A percentile compares a stretch with the other conserved stretches of the same genome.
Evolutionary conservation across 2,113 vertebrate genomes (phyloP).

Genomic region (Bombycilla garrulus): DNA sequence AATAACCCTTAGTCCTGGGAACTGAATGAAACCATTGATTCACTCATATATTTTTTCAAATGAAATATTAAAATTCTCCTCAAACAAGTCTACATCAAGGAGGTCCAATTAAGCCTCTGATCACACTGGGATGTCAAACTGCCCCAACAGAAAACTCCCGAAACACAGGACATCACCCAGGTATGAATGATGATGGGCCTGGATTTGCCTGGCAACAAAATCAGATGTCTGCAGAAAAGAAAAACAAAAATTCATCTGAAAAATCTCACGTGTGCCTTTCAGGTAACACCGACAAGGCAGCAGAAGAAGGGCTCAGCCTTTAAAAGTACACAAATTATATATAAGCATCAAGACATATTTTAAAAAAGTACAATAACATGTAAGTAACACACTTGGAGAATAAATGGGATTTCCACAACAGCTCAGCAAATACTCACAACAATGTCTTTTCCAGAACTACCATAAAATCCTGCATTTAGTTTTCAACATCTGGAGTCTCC

Average conservation of each 20-base stretch:
- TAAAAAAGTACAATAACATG: neutral
- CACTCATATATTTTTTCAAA: neutral
- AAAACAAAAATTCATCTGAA: neutral
- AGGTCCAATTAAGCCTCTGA: neutral
- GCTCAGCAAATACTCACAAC: neutral
- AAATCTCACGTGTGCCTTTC: neutral
- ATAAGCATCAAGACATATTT: neutral
- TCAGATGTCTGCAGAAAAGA: neutral
- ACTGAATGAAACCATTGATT: neutral
- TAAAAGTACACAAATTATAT: neutral
- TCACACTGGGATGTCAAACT: neutral
- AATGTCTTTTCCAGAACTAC: neutral
- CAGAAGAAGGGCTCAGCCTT: neutral
- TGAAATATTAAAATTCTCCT: neutral
- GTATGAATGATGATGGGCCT: neutral
- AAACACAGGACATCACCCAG: neutral
- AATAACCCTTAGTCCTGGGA: neutral
- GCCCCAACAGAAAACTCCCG: neutral
- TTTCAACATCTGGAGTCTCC: neutral
- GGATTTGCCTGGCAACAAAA: neutral
- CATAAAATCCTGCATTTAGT: neutral
- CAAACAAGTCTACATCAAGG: neutral
- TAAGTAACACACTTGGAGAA: neutral
- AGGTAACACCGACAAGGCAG: neutral
- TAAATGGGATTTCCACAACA: neutral